These are phyloP conservation scores for Didymodactylos carnosus DNA, from an alignment of 2,888 invertebrate genomes.

Conservation along the genomic window DNA sequence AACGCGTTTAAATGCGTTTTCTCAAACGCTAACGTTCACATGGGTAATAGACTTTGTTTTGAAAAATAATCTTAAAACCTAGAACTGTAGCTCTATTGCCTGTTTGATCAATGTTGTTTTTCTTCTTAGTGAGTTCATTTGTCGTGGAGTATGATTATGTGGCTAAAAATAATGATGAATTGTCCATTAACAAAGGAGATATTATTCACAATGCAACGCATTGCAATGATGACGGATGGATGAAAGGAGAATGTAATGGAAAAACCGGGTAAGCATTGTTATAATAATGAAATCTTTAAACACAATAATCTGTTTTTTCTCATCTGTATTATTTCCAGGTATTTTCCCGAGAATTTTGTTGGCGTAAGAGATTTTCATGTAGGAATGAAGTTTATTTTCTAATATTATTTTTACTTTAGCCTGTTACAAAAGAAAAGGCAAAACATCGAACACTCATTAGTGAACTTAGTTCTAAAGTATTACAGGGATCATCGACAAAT, in stretches of 20 bases:
- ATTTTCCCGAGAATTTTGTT: not conserved
- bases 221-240: not conserved
- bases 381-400: not conserved
- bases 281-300: not conserved
- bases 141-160: conserved; percentile 52
- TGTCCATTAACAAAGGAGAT: conserved; percentile 60
- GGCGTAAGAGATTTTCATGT: not conserved
- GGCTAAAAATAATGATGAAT: conserved; percentile 64
- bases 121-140: not conserved
- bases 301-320: not conserved
- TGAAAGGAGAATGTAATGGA: not conserved
- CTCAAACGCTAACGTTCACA: no score
- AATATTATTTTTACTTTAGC: not conserved
- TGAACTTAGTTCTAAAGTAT: not conserved
- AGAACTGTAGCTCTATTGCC: no score
- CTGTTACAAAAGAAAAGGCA: not conserved
- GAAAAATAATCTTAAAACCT: no score
- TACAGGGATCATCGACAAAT: not conserved
- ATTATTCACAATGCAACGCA: not conserved
- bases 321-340: not conserved
- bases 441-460: not conserved
- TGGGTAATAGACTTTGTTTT: no score
- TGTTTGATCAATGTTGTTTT: no score
- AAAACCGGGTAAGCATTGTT: not conserved
- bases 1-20: no score